A percentile compares a stretch with the other conserved stretches of the same genome.
Conservation (phyloP, 1,140 invertebrate species). For the Polypedilum pembai region DNA sequence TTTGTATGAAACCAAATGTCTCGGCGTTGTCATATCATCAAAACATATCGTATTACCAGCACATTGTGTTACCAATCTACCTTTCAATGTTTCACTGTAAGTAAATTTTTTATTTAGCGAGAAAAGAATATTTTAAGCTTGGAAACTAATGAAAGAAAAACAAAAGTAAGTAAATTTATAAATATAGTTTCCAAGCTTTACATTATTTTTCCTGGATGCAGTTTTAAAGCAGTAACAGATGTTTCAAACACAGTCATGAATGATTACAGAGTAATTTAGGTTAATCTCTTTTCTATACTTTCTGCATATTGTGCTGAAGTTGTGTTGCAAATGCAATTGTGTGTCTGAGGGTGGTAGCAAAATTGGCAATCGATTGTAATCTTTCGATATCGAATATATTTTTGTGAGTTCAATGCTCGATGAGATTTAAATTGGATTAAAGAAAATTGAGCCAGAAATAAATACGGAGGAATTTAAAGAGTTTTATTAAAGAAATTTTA, state of each 20-base stretch:
- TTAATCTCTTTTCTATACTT: too few relatives aligned
- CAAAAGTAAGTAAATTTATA: too few relatives aligned
- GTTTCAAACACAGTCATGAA: not conserved
- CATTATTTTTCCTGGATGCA: not conserved
- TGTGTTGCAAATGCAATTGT: not conserved
- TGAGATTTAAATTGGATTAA: too few relatives aligned
- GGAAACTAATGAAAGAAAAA: not conserved
- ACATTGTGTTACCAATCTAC: not conserved
- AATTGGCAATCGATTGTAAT: too few relatives aligned
- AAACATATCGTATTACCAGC: slow-evolving; percentile 14
- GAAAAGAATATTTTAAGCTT: too few relatives aligned
- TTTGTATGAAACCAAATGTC: not conserved
- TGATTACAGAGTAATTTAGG: too few relatives aligned
- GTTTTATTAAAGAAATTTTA: too few relatives aligned
- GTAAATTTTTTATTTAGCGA: not conserved
- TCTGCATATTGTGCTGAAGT: not conserved
- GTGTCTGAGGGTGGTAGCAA: too few relatives aligned
- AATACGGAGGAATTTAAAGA: too few relatives aligned
- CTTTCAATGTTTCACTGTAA: not conserved
- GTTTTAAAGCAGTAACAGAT: not conserved
- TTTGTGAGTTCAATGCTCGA: too few relatives aligned
- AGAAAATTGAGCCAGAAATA: too few relatives aligned
- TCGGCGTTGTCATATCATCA: not conserved
- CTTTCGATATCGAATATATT: too few relatives aligned
- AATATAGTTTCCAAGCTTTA: not conserved